Percentiles rank a stretch among this genome's conserved stretches.
Evolutionary conservation across 2,888 invertebrate species (phyloP).

Genomic region (Nomada flava): DNA sequence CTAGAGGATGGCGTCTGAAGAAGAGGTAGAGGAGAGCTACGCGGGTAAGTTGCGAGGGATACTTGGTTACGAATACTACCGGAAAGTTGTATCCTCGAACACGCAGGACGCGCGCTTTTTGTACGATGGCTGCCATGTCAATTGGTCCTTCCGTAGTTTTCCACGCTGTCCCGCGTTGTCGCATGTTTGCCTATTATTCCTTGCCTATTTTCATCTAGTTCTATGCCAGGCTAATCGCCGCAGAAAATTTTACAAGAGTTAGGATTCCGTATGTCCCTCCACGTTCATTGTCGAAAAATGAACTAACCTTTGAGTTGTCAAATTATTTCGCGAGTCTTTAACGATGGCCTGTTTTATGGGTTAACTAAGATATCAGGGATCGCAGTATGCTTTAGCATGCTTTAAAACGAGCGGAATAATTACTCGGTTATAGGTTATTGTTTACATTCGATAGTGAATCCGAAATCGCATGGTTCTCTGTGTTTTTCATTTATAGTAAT

Average conservation of each 20-base stretch:
- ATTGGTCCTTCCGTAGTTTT: slow-evolving; percentile 56
- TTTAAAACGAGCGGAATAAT: background rate
- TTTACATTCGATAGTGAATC: slow-evolving; percentile 42
- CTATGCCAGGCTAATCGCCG: background rate
- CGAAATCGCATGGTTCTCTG: slow-evolving; percentile 33
- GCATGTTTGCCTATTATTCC: background rate
- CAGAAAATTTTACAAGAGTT: background rate
- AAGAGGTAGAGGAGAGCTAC: slow-evolving; percentile 94
- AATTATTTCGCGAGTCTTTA: background rate
- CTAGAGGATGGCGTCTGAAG: slow-evolving; percentile 92
- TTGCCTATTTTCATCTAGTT: background rate
- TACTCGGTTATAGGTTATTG: slow-evolving; percentile 52
- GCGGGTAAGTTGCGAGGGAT: slow-evolving; percentile 88
- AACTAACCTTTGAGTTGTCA: slow-evolving; percentile 46
- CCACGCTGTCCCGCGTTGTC: slow-evolving; percentile 1
- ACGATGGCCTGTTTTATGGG: background rate
- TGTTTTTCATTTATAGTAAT: background rate
- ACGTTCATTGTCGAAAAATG: background rate
- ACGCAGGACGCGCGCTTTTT: slow-evolving; percentile 82
- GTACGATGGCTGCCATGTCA: slow-evolving; percentile 82
- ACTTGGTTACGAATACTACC: slow-evolving; percentile 56
- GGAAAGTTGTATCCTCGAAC: slow-evolving; percentile 66
- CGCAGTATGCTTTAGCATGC: background rate
- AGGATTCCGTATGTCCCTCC: too few relatives aligned
- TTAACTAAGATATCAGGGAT: background rate